Evolutionary conservation across 2,113 vertebrate genomes (phyloP), one percentile per base, ranked within the genome.

Genomic region (Apeltes quadracus): DNA sequence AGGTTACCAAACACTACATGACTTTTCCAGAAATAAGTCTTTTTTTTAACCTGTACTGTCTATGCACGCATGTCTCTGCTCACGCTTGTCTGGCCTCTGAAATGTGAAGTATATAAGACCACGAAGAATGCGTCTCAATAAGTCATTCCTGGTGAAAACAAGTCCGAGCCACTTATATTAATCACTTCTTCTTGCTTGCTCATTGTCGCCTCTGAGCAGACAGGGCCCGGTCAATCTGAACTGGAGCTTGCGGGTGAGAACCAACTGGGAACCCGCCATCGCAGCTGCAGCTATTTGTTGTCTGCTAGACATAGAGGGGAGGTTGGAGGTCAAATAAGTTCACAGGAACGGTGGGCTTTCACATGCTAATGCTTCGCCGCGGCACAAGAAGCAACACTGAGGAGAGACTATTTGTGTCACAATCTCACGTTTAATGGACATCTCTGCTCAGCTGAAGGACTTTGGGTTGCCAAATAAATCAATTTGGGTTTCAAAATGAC

Each of bases 311-410:
- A 92, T 69, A 93, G 90, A 90, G 89, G 72, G 82, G 89, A 87
- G 94, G 94, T 94, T 94, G 93, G 76, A 93, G 95, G 94, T 94
- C 93, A 90, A 92, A 93, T 92, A 93, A 93, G 93, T 95, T 95
- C 95, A 93, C 94, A 95, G 93, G 90, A 93, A 92, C 85, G 85
- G 25, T 11, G 16, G 64, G 75, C 92, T 94, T 96, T 96, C 94
- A 95, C 78, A 95, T 95, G 95, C 86, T 95, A 95, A 96, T 95
- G 2, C 59, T 51, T n/a, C 69, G 34, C 57, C 54, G 43, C 44
- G 34, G 79, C 78, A 72, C 76, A 13, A 79, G 69, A 75, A 53
- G 82, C 58, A 84, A 83, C 86, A 84, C 68, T 36, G 23, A 69
- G 63, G 32, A 36, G 46, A 54, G 14, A 29, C 53, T 0, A 25